phyloP scores from a whole-genome alignment of 35 echinoderm and acorn worm species.

The Apostichopus parvimensis region DNA sequence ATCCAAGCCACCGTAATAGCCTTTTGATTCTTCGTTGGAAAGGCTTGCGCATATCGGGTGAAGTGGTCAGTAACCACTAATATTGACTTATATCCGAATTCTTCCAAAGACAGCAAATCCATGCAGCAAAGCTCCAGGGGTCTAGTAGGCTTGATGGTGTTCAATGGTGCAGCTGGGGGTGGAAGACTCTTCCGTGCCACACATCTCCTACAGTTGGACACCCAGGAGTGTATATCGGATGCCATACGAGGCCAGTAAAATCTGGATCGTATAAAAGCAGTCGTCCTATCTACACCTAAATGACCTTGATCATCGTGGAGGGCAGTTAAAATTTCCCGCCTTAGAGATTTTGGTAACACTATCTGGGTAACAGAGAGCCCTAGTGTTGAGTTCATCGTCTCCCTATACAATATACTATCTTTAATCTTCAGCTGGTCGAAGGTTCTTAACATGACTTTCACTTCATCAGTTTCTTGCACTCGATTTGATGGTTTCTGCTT shows the following conservation, averaged over 20 bases:
- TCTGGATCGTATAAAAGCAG: neutral
- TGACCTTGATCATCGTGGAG: conserved; percentile 45
- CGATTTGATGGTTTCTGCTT: neutral
- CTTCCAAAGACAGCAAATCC: conserved; percentile 47
- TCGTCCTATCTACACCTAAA: conserved; percentile 7
- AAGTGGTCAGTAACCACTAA: conserved; percentile 73
- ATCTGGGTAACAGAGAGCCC: conserved; percentile 20
- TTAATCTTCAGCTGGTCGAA: conserved; percentile 13
- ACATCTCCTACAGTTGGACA: conserved; percentile 34
- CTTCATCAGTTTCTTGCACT: neutral
- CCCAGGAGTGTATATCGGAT: neutral
- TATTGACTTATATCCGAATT: conserved; percentile 35
- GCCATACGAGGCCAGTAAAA: conserved; percentile 70
- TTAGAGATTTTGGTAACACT: conserved; percentile 30
- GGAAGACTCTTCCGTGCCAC: conserved; percentile 20
- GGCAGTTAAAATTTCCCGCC: neutral
- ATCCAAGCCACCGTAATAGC: conserved; percentile 45
- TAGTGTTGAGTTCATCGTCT: neutral
- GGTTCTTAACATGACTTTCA: conserved; percentile 29
- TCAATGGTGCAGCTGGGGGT: neutral
- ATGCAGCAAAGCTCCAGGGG: conserved; percentile 53
- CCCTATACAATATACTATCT: conserved; percentile 53
- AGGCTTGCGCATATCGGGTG: conserved; percentile 67
- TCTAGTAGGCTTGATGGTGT: conserved; percentile 34
- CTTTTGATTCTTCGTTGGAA: conserved; percentile 51